Percentiles rank a stretch among this genome's conserved stretches.
These are phyloP conservation scores for Eupleurogrammus muticus DNA, from an alignment of 2,797 vertebrate genomes.

Conservation along the genomic window DNA sequence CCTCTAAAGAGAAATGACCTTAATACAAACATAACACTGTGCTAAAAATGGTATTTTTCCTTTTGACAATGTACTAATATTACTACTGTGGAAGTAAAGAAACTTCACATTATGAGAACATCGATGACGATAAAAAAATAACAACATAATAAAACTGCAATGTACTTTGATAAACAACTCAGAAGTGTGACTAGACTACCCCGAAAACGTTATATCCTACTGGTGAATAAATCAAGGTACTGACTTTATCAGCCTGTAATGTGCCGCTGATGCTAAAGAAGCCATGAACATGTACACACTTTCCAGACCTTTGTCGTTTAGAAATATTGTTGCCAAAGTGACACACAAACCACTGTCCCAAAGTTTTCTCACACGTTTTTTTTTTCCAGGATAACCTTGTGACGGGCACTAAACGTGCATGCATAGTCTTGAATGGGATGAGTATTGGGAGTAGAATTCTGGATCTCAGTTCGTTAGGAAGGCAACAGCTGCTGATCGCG, in stretches of 20 bases:
- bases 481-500: constrained; percentile 20
- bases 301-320: constrained; percentile 27
- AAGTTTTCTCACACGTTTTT: constrained; percentile 22
- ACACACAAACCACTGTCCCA: constrained; percentile 13
- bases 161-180: constrained; percentile 47
- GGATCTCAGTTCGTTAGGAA: constrained; percentile 25
- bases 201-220: constrained; percentile 41
- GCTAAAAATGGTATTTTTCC: constrained; percentile 66
- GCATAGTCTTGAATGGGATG: constrained; percentile 59
- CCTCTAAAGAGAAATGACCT: constrained; percentile 64
- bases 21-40: constrained; percentile 68
- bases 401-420: constrained; percentile 46
- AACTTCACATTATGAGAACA: constrained; percentile 76
- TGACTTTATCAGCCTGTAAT: constrained; percentile 33
- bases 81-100: constrained; percentile 67
- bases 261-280: constrained; percentile 44
- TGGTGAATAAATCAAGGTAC: constrained; percentile 28
- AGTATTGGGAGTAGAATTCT: constrained; percentile 34
- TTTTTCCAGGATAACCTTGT: constrained; percentile 28
- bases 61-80: constrained; percentile 55
- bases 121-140: constrained; percentile 58
- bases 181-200: constrained; percentile 54
- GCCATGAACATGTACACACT: constrained; percentile 19
- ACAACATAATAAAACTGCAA: constrained; percentile 52
- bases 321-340: constrained; percentile 19